Percentiles rank a stretch among this genome's conserved stretches.
phyloP scores from a whole-genome alignment of 2,797 vertebrate genomes.

The Austrolebias charrua region DNA sequence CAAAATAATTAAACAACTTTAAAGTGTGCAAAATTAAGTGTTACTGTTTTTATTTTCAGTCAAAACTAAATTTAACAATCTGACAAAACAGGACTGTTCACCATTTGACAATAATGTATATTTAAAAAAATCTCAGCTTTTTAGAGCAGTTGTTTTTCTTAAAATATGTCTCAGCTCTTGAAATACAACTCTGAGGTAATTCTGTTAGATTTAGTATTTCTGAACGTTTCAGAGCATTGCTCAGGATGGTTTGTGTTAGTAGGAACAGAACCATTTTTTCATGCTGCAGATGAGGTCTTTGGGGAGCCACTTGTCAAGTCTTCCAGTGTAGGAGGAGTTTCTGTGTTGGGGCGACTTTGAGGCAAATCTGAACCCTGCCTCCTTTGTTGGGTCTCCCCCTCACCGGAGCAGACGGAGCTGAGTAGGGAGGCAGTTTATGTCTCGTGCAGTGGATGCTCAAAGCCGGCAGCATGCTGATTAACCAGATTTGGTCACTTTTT shows the following conservation, averaged over 20 bases:
- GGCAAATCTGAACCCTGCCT: constrained; percentile 44
- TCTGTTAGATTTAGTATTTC: constrained; percentile 15
- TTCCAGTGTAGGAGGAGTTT: constrained; percentile 54
- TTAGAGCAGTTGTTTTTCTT: neutral
- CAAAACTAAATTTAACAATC: too few relatives aligned
- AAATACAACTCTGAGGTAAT: neutral
- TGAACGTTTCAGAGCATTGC: constrained; percentile 11
- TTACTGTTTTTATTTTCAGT: too few relatives aligned
- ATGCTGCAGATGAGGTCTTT: constrained; percentile 25
- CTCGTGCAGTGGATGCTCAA: constrained; percentile 43
- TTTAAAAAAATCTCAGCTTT: too few relatives aligned
- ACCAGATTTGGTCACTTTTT: constrained; percentile 49
- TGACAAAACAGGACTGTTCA: neutral
- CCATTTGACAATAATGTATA: neutral
- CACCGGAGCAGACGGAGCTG: constrained; percentile 39
- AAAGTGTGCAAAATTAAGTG: too few relatives aligned
- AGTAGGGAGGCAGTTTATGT: constrained; percentile 43
- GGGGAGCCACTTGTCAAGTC: constrained; percentile 44
- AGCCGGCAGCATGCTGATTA: constrained; percentile 54
- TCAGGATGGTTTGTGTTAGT: constrained; percentile 32
- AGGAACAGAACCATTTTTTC: constrained; percentile 25
- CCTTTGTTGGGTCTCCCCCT: constrained; percentile 30
- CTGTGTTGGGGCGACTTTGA: constrained; percentile 37
- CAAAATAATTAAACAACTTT: too few relatives aligned
- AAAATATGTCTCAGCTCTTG: neutral